phyloP scores from a whole-genome alignment of 1,140 invertebrate genomes.

The Hormaphis cornu region DNA sequence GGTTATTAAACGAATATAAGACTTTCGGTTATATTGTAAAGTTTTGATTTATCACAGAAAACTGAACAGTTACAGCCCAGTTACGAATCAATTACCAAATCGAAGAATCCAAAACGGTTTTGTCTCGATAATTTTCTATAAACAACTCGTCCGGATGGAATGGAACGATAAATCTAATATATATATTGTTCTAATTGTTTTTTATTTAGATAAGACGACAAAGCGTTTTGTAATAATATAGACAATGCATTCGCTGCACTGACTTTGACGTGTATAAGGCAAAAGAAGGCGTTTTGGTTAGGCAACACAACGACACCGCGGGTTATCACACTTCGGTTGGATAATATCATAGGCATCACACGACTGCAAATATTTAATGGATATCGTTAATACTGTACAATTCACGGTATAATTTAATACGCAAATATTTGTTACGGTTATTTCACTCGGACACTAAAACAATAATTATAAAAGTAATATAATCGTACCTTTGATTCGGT shows the following conservation, averaged over 20 bases:
- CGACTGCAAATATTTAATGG: background rate
- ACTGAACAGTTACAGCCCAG: too few species aligned
- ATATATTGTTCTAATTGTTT: too few species aligned
- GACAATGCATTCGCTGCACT: background rate
- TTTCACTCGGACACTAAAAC: background rate
- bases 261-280: background rate
- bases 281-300: constrained; percentile 10
- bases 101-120: too few species aligned
- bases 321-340: background rate
- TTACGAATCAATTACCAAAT: too few species aligned
- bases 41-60: too few species aligned
- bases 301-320: constrained; percentile 4
- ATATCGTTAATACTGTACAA: background rate
- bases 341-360: background rate
- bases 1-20: too few species aligned
- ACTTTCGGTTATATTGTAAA: too few species aligned
- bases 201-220: too few species aligned
- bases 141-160: too few species aligned
- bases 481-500: background rate
- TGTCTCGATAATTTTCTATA: too few species aligned
- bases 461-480: constrained; percentile 3
- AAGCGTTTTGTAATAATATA: too few species aligned
- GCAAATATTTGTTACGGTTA: background rate
- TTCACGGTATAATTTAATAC: background rate
- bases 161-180: too few species aligned